Evolutionary conservation across 1,140 invertebrate genomes (phyloP), one percentile per base, ranked within the genome.

Genomic region (Helicoverpa zea): DNA sequence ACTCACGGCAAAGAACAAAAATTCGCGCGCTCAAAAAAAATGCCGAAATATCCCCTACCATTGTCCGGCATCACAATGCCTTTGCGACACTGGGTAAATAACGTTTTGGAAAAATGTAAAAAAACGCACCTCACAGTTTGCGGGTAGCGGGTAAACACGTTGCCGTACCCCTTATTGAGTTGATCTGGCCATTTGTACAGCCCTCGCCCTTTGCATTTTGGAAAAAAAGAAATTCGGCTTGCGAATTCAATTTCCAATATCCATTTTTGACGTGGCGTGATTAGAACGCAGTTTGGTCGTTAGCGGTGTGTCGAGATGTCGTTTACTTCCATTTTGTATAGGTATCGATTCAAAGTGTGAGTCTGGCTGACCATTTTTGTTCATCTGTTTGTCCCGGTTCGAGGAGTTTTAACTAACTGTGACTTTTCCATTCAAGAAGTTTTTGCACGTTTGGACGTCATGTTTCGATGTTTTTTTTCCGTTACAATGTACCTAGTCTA

Each of bases 231-330:
- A 89, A 88, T 74, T 87, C 83, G 64, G 82, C 83, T 88, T 87
- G 84, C 84, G 88, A 91, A 93, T 93, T 93, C 88, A 93, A 93
- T 93, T 93, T 92, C 87, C 89, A 87, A 94, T 94, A 94, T 94
- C 91, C 93, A 94, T 92, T 94, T 94, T 92, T 94, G 93, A 94
- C 93, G 88, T 91, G 87, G 86, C 90, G 87, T 94, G 93, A 94
- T 94, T 94, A 94, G 91, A 92, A 92, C 92, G 88, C 93, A 92
- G 92, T 91, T 93, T 91, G 87, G 86, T 93, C 91, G 92, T 94
- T 93, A 94, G 87, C 90, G 84, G 84, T 83, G 83, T 86, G 79
- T 87, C 84, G 81, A 84, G 58, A 59, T 80, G 35, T 83, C 86
- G 83, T 88, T 85, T 86, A 82, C 73, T 87, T 87, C 84, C 76